These are phyloP conservation scores for Hecatera dysodea DNA, from an alignment of 2,888 invertebrate species.

Conservation along the genomic window DNA sequence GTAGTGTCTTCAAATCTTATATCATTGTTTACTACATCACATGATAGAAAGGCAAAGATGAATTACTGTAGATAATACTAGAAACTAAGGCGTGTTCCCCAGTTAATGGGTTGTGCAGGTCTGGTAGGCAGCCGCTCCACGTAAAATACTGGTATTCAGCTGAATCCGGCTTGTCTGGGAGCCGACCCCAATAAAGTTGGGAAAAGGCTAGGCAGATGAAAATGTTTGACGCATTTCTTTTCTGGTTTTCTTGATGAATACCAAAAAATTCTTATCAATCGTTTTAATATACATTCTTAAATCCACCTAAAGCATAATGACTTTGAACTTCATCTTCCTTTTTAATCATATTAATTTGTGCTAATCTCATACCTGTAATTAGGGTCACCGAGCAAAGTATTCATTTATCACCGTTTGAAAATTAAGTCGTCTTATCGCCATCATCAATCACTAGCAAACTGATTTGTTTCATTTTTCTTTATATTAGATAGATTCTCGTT, in stretches of 20 bases:
- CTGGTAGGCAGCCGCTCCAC: too few relatives aligned
- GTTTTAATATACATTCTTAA: not conserved
- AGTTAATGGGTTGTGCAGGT: too few relatives aligned
- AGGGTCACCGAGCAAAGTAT: constrained; percentile 43
- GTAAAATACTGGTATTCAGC: too few relatives aligned
- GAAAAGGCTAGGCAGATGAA: too few relatives aligned
- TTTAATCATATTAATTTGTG: constrained; percentile 16
- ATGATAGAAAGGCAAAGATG: not conserved
- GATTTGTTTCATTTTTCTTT: constrained; percentile 35
- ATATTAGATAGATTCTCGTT: not conserved
- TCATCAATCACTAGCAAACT: constrained; percentile 40
- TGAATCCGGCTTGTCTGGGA: too few relatives aligned
- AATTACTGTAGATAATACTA: not conserved
- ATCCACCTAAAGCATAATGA: constrained; percentile 9
- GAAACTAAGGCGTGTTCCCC: not conserved
- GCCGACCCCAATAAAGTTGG: too few relatives aligned
- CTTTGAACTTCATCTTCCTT: constrained; percentile 20
- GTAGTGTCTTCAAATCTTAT: constrained; percentile 13
- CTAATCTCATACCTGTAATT: constrained; percentile 48
- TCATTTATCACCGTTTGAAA: constrained; percentile 52
- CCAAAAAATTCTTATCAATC: too few relatives aligned
- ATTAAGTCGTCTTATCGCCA: constrained; percentile 31
- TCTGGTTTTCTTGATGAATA: too few relatives aligned
- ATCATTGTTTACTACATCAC: constrained; percentile 5
- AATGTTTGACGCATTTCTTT: too few relatives aligned